These are phyloP conservation scores for Rattus norvegicus DNA, from an alignment of 2,113 vertebrate genomes.

Conservation along the genomic window DNA sequence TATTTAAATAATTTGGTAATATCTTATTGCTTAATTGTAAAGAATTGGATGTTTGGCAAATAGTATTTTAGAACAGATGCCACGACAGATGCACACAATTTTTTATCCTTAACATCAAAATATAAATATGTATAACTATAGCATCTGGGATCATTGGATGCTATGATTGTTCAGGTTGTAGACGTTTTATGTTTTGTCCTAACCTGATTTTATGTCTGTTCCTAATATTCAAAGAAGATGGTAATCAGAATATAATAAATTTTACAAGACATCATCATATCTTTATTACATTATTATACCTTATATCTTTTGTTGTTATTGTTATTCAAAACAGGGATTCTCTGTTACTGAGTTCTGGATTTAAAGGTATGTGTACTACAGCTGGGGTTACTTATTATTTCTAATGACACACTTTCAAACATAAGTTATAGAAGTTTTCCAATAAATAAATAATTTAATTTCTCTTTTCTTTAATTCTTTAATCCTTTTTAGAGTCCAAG, in stretches of 20 bases:
- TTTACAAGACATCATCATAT: background rate
- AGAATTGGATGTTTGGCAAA: slow-evolving; percentile 49
- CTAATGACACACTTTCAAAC: background rate
- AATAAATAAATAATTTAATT: background rate
- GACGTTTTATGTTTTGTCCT: accelerated
- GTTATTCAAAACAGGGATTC: background rate
- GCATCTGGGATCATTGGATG: background rate
- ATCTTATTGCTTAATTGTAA: background rate
- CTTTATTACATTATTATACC: no score
- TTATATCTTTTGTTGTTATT: background rate
- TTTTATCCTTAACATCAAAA: background rate
- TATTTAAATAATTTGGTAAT: background rate
- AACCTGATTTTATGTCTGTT: background rate
- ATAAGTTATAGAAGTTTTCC: background rate
- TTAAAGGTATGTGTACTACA: background rate
- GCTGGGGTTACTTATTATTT: background rate
- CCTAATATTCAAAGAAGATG: slow-evolving; percentile 21
- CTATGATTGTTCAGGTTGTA: background rate
- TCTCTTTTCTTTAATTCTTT: background rate
- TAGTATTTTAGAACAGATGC: slow-evolving; percentile 30
- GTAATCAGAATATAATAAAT: slow-evolving; percentile 32
- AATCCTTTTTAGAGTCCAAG: no score
- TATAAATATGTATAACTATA: background rate
- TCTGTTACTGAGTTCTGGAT: background rate
- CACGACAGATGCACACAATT: slow-evolving; percentile 34